Evolutionary conservation across 2,113 vertebrate genomes (phyloP).

Genomic region (Trachemys scripta): DNA sequence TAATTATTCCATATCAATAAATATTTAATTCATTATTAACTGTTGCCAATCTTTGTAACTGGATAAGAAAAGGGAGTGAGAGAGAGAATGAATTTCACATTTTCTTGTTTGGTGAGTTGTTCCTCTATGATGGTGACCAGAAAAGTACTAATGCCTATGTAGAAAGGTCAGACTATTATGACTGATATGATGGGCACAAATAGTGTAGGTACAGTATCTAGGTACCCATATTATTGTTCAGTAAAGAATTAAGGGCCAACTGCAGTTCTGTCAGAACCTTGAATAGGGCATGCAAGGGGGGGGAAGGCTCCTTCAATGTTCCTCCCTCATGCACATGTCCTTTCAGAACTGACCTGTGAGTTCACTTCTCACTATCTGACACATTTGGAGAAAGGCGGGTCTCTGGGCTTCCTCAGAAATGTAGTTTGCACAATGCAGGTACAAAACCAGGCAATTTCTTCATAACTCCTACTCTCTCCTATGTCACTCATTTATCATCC

Average conservation of each 20-base stretch:
- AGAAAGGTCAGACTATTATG: neutral
- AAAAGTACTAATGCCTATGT: neutral
- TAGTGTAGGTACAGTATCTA: neutral
- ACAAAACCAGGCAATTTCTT: neutral
- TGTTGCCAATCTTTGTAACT: neutral
- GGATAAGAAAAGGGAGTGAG: neutral
- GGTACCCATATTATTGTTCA: neutral
- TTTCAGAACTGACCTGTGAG: neutral
- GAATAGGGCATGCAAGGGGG: neutral
- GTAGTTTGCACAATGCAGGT: neutral
- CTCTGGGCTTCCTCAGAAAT: neutral
- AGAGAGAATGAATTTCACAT: neutral
- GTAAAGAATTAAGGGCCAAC: neutral
- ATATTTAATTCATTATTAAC: neutral
- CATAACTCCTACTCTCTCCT: neutral
- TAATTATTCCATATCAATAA: neutral
- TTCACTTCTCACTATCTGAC: neutral
- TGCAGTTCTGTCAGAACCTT: rapidly evolving
- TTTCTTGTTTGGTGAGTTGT: neutral
- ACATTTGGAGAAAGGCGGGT: neutral
- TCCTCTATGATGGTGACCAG: neutral
- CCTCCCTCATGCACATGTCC: neutral
- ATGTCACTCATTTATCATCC: neutral
- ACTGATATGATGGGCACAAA: neutral
- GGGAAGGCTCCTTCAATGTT: neutral